Evolutionary conservation across 2,888 invertebrate genomes (phyloP).

Genomic region (Plebejus melissa): DNA sequence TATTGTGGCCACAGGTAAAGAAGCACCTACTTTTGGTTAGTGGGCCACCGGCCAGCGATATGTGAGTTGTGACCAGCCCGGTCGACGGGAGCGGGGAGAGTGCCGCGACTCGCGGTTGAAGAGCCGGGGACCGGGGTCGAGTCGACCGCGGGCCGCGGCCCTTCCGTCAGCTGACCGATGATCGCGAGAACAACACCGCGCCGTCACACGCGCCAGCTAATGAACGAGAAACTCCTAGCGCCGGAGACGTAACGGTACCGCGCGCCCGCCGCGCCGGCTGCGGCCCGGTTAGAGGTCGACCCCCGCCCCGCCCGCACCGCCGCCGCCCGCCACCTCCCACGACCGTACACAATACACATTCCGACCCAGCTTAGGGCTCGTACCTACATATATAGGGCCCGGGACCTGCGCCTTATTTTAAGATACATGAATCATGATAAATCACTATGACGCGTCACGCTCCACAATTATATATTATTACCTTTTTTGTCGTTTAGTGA

Average conservation of each 20-base stretch:
- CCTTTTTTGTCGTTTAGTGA: background rate
- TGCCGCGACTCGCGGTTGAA: background rate
- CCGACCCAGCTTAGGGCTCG: constrained; percentile 7
- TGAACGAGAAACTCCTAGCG: background rate
- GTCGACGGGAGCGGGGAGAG: background rate
- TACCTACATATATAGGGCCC: background rate
- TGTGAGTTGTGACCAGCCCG: background rate
- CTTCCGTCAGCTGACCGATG: constrained; percentile 6
- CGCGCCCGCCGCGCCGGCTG: background rate
- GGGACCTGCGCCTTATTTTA: background rate
- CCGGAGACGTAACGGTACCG: background rate
- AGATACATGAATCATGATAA: background rate
- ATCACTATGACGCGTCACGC: background rate
- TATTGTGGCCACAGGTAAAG: background rate
- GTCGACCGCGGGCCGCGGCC: background rate
- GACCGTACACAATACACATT: background rate
- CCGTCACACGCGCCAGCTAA: background rate
- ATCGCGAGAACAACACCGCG: background rate
- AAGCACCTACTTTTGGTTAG: background rate
- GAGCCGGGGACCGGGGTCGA: background rate
- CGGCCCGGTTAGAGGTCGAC: background rate
- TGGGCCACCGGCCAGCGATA: background rate
- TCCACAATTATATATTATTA: background rate
- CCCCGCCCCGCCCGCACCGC: background rate
- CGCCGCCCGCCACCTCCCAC: constrained; percentile 5